Evolutionary conservation across 2,113 vertebrate genomes (phyloP).

Genomic region (Cyprinodon brontotheroides): DNA sequence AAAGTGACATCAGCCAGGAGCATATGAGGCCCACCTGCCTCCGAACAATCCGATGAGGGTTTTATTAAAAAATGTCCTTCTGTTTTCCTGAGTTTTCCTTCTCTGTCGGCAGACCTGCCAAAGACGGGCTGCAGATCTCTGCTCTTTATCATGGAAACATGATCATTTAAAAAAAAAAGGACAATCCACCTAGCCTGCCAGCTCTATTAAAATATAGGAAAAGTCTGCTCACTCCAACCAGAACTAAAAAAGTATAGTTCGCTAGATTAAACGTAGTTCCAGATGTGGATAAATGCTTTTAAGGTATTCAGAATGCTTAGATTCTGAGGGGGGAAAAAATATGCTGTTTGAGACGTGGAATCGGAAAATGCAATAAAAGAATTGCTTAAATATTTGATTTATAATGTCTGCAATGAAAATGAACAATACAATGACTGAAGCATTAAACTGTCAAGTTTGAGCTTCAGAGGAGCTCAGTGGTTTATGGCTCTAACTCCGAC

Average conservation of each 20-base stretch:
- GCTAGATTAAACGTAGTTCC: constrained; percentile 22
- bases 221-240: constrained; percentile 49
- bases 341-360: neutral
- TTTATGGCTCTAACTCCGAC: no score
- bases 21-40: constrained; percentile 57
- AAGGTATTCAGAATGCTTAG: constrained; percentile 31
- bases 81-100: constrained; percentile 30
- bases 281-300: constrained; percentile 48
- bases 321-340: neutral
- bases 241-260: constrained; percentile 21
- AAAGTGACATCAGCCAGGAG: constrained; percentile 56
- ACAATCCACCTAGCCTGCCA: constrained; percentile 48
- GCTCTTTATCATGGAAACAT: constrained; percentile 62
- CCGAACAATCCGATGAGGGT: constrained; percentile 27
- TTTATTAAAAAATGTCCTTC: constrained; percentile 38
- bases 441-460: no score
- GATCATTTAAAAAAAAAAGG: constrained; percentile 45
- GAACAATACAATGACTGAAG: no score
- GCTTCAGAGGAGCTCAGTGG: no score
- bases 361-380: neutral
- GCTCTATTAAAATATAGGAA: constrained; percentile 52
- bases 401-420: neutral
- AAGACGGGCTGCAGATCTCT: constrained; percentile 10
- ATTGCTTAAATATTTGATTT: neutral
- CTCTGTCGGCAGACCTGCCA: constrained; percentile 26